Evolutionary conservation across 1,140 invertebrate genomes (phyloP).

Genomic region (Heliconius himera): DNA sequence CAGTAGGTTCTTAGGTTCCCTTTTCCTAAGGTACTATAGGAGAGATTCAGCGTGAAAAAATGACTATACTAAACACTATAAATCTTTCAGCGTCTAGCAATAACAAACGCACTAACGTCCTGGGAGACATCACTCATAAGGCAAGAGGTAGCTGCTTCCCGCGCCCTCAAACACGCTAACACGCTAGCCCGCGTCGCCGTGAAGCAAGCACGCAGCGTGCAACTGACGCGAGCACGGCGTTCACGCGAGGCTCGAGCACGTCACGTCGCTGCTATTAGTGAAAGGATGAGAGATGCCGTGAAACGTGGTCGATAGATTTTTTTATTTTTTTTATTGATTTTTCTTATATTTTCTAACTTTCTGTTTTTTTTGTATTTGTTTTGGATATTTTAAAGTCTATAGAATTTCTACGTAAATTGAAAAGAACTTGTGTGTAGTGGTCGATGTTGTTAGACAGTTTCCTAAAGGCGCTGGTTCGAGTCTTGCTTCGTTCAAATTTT

Average conservation of each 20-base stretch:
- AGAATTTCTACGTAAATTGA: too few species aligned
- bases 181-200: conserved; percentile 7
- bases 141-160: conserved; percentile 48
- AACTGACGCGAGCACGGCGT: conserved; percentile 32
- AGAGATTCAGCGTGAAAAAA: too few species aligned
- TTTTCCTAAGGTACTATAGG: too few species aligned
- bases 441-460: too few species aligned
- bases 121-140: conserved; percentile 59
- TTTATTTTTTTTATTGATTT: background rate
- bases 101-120: conserved; percentile 56
- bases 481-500: too few species aligned
- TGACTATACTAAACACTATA: too few species aligned
- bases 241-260: background rate
- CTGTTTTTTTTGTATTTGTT: background rate
- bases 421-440: too few species aligned
- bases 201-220: conserved; percentile 31
- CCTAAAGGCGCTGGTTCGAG: too few species aligned
- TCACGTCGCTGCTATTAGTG: conserved; percentile 51
- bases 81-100: conserved; percentile 55
- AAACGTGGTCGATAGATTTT: conserved; percentile 4
- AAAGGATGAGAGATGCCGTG: conserved; percentile 56
- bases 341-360: background rate
- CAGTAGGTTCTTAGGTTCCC: too few species aligned
- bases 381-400: background rate
- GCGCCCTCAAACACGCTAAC: conserved; percentile 43